Evolutionary conservation across 1,140 invertebrate genomes (phyloP).

Genomic region (Papilio xuthus): DNA sequence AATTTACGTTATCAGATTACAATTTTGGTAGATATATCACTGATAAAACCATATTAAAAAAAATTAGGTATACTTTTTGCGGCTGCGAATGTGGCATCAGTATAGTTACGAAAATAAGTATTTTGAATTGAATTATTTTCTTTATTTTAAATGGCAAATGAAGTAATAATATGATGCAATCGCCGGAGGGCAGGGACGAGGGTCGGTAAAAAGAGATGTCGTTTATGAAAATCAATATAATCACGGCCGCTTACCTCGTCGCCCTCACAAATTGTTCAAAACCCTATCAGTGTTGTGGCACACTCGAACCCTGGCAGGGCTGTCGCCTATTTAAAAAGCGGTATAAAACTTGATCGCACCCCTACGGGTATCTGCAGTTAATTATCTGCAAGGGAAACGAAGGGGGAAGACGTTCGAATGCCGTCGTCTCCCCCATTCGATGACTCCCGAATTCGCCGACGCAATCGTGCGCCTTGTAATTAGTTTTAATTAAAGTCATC

Average conservation of each 20-base stretch:
- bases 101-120: background rate
- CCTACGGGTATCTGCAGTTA: slow-evolving; percentile 75
- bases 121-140: background rate
- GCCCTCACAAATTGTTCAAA: slow-evolving; percentile 73
- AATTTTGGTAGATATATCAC: background rate
- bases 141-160: slow-evolving; percentile 23
- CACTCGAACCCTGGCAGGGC: slow-evolving; percentile 52
- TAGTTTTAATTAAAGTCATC: slow-evolving; percentile 75
- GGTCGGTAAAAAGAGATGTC: slow-evolving; percentile 52
- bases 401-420: slow-evolving; percentile 64
- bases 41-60: background rate
- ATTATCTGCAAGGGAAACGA: slow-evolving; percentile 72
- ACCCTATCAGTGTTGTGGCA: slow-evolving; percentile 65
- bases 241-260: slow-evolving; percentile 69
- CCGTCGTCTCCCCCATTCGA: slow-evolving; percentile 62
- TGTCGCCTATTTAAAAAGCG: slow-evolving; percentile 71
- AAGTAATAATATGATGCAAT: slow-evolving; percentile 34
- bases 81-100: no score
- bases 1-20: background rate
- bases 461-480: slow-evolving; percentile 66
- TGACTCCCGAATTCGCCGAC: slow-evolving; percentile 59
- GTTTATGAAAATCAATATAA: slow-evolving; percentile 75
- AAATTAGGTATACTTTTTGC: no score
- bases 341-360: slow-evolving; percentile 75
- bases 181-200: slow-evolving; percentile 13